Percentiles rank a stretch among this genome's conserved stretches.
Evolutionary conservation across 2,888 invertebrate species (phyloP).

Genomic region (Microplitis deprimator): DNA sequence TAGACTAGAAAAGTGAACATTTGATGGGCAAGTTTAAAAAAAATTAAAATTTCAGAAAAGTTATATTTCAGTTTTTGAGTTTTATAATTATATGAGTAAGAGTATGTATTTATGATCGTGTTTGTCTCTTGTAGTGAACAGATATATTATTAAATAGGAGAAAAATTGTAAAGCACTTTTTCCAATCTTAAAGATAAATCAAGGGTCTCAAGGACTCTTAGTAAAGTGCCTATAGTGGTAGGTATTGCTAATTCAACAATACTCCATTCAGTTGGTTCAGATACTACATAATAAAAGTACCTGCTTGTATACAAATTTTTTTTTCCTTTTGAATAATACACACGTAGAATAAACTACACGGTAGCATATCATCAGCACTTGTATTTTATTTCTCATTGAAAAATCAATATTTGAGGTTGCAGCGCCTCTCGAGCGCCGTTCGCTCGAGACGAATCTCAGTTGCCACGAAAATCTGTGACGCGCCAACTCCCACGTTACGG

Average conservation of each 20-base stretch:
- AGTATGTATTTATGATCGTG: too few relatives aligned
- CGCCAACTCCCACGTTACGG: slow-evolving; percentile 50
- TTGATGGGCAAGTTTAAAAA: too few relatives aligned
- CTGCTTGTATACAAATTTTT: neutral
- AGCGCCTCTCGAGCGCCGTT: slow-evolving; percentile 65
- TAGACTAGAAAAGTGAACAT: too few relatives aligned
- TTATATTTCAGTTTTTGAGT: too few relatives aligned
- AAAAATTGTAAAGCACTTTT: neutral
- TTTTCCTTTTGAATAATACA: slow-evolving; percentile 3
- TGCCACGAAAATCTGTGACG: slow-evolving; percentile 66
- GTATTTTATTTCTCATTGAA: slow-evolving; percentile 56
- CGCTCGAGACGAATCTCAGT: slow-evolving; percentile 67
- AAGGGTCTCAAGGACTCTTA: neutral
- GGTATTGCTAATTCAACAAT: neutral
- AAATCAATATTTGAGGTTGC: slow-evolving; percentile 69
- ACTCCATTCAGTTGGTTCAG: neutral
- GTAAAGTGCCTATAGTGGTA: neutral
- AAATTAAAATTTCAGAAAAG: too few relatives aligned
- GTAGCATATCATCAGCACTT: slow-evolving; percentile 61
- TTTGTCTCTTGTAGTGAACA: too few relatives aligned
- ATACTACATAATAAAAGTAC: neutral
- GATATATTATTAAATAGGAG: neutral
- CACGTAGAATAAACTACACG: slow-evolving; percentile 29
- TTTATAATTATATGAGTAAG: too few relatives aligned
- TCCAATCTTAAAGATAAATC: neutral